These are phyloP conservation scores for Drosophila funebris DNA, from an alignment of 1,140 invertebrate species.

Conservation along the genomic window DNA sequence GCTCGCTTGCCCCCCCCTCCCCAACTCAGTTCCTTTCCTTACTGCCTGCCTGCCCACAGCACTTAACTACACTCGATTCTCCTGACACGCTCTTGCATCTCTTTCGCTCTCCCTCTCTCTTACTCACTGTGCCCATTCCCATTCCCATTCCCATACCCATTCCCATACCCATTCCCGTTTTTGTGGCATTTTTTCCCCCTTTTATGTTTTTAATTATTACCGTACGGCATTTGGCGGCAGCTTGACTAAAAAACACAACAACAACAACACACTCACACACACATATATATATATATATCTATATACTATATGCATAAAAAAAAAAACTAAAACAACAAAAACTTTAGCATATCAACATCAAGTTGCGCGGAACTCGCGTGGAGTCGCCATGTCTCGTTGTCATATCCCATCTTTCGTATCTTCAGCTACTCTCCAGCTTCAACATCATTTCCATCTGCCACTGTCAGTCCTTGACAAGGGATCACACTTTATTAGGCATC, in stretches of 20 bases:
- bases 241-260: slow-evolving; percentile 61
- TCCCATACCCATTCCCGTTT: slow-evolving; percentile 36
- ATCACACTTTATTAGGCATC: not conserved
- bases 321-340: not conserved
- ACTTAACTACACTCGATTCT: not conserved
- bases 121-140: slow-evolving; percentile 36
- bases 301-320: slow-evolving; percentile 3
- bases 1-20: not conserved
- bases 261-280: slow-evolving; percentile 19
- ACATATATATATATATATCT: not conserved
- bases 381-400: slow-evolving; percentile 29
- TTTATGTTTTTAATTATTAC: slow-evolving; percentile 82
- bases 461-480: slow-evolving; percentile 17
- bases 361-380: slow-evolving; percentile 24
- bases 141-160: slow-evolving; percentile 13
- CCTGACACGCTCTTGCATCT: not conserved
- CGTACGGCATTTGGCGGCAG: slow-evolving; percentile 67
- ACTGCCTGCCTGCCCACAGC: not conserved
- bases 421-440: slow-evolving; percentile 2
- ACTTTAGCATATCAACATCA: slow-evolving; percentile 32
- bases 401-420: slow-evolving; percentile 5
- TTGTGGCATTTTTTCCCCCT: slow-evolving; percentile 56
- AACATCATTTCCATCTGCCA: slow-evolving; percentile 1
- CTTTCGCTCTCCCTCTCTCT: slow-evolving; percentile 1
- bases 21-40: not conserved